Conservation (phyloP, 2,113 vertebrate species). For the Aegotheles bennettii region DNA sequence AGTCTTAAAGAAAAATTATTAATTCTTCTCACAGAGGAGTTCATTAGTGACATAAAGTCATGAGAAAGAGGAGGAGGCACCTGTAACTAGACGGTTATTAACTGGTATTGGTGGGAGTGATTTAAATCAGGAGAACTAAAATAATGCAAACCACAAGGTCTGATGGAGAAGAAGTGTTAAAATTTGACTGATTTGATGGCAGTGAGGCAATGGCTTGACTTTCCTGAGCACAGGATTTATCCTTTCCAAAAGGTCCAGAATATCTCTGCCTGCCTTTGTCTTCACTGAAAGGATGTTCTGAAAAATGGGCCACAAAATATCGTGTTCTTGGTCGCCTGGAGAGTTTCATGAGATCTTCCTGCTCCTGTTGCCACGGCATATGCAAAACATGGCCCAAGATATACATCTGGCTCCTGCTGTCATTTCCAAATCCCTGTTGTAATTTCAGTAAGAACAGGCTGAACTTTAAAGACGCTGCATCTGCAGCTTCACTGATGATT, state of each 20-base stretch:
- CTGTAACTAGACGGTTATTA: background rate
- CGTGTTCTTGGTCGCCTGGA: background rate
- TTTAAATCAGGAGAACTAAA: background rate
- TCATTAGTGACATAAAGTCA: slow-evolving; percentile 11
- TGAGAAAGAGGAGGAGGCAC: background rate
- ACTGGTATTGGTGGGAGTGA: background rate
- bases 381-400: background rate
- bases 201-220: background rate
- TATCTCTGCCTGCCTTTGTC: background rate
- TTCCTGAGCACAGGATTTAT: background rate
- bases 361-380: background rate
- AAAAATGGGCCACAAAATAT: background rate
- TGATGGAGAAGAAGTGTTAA: background rate
- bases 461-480: background rate
- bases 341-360: background rate
- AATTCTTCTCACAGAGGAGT: slow-evolving; percentile 18
- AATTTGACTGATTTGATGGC: background rate
- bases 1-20: background rate
- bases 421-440: background rate
- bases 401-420: background rate
- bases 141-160: background rate
- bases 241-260: background rate
- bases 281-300: background rate
- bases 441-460: background rate
- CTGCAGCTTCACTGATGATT: background rate